Percentiles rank a stretch among this genome's conserved stretches.
phyloP scores from a whole-genome alignment of 2,888 invertebrate species.

The Drosophila suboccidentalis region DNA sequence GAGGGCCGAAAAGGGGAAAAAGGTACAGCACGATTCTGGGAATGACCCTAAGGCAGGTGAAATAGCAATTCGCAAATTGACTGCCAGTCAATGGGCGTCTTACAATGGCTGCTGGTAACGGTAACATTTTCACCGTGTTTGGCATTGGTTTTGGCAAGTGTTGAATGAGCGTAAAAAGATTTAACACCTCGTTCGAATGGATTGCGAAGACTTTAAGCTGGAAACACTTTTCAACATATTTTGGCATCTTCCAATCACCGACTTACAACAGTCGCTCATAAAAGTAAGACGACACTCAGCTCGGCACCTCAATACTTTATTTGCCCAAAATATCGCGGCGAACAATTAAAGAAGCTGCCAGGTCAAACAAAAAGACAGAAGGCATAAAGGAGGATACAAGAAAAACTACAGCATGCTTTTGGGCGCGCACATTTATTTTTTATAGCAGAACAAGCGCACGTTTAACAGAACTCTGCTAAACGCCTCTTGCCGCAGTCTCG shows the following conservation, averaged over 20 bases:
- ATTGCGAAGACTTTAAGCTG: conserved; percentile 4
- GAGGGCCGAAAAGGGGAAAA: conserved; percentile 21
- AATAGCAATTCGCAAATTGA: conserved; percentile 76
- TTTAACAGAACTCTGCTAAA: conserved; percentile 35
- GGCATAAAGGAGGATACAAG: neutral
- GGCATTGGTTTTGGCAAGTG: conserved; percentile 33
- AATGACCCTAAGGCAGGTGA: conserved; percentile 64
- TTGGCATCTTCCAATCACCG: conserved; percentile 2
- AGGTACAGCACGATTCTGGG: conserved; percentile 25
- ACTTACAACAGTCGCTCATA: conserved; percentile 32
- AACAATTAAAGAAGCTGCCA: conserved; percentile 64
- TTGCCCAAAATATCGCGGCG: conserved; percentile 26
- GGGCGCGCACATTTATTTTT: conserved; percentile 57
- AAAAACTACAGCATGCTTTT: conserved; percentile 43
- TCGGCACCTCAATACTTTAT: conserved; percentile 29
- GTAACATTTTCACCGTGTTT: conserved; percentile 41
- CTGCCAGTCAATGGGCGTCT: conserved; percentile 63
- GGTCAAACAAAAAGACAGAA: conserved; percentile 41
- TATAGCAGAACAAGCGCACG: conserved; percentile 51
- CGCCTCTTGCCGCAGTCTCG: conserved; percentile 6
- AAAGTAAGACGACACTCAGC: conserved; percentile 38
- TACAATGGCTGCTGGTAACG: conserved; percentile 42
- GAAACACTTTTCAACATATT: conserved; percentile 8
- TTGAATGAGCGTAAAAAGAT: conserved; percentile 42
- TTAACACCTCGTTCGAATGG: conserved; percentile 57